Base-by-base conservation (phyloP, 1,140 invertebrate genomes). In the Orchestia grillus region DNA sequence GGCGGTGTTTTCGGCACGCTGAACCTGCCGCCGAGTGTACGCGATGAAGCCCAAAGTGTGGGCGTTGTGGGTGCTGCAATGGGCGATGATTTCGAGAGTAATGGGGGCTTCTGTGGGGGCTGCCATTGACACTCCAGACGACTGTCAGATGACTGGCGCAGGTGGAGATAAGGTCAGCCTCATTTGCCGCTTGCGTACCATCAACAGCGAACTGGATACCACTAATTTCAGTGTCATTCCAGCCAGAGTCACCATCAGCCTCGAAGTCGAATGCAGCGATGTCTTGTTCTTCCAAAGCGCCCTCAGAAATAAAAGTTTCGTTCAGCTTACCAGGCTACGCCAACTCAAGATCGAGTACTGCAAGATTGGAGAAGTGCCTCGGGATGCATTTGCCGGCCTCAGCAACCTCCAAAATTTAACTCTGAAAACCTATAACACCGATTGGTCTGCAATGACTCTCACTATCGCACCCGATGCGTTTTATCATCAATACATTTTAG, bases 171-270 rank as follows among this genome's bases (percentile, higher is more conserved):
- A 94, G 44, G 92, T 94, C 40, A 94, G 92, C 92, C 92, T 94
- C 92, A 94, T 98, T 88, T 99, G 99, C 97, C 98, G 98, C 97
- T 98, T 99, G 97, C 97, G 98, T 87, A 98, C 98, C 62, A 98
- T 98, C 97, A 98, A 98, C 97, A 98, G 98, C 97, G 98, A 98
- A 97, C 98, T 98, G 97, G 98, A 98, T 97, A 98, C 98, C n/a
- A 98, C 98, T 23, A 99, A 99, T 97, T 98, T 99, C 97, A 98
- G 98, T 97, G 98, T 98, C 95, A 98, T 99, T 88, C 98, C 98
- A n/a, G 90, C 96, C 45, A 95, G 97, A 36, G 96, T 96, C 87
- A 98, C 98, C 44, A 98, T 98, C 95, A 98, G 98, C 36, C 97
- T 99, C 95, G 98, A 98, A 96, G 98, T 99, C 87, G 98, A 98